A percentile compares a stretch with the other conserved stretches of the same genome.
Conservation (phyloP, 53 echinoderm and acorn worm genomes). For the Actinopyga echinites region DNA sequence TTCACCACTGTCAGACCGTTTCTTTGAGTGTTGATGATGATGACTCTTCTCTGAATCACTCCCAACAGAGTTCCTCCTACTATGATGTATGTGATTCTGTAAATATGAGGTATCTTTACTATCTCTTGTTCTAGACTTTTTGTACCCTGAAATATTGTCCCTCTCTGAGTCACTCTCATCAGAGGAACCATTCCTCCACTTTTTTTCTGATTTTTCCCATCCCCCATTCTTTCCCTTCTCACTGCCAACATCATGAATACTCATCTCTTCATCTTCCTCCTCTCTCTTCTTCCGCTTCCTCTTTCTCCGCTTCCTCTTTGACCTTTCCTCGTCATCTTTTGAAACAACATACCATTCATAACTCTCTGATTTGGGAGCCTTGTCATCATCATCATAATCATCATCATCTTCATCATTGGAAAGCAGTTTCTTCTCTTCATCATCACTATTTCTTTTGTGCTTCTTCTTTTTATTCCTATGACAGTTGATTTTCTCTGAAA, state of each 20-base stretch:
- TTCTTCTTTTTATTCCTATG: constrained; percentile 15
- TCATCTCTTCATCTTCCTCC: background rate
- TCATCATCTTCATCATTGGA: constrained; percentile 2
- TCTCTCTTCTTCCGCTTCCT: constrained; percentile 61
- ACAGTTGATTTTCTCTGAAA: constrained; percentile 1
- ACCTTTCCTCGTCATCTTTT: background rate
- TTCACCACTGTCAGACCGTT: constrained; percentile 9
- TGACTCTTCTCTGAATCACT: constrained; percentile 57
- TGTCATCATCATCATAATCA: background rate
- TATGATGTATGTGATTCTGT: background rate
- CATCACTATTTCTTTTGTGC: background rate
- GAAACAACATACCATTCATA: constrained; percentile 28
- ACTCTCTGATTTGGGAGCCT: constrained; percentile 15
- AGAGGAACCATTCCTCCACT: constrained; percentile 22
- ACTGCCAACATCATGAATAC: background rate
- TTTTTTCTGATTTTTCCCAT: constrained; percentile 53
- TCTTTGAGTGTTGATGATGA: background rate
- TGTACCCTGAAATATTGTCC: background rate
- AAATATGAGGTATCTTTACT: background rate
- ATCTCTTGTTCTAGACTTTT: background rate
- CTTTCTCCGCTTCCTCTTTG: constrained; percentile 65
- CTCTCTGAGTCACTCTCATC: constrained; percentile 54
- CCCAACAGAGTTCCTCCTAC: constrained; percentile 4
- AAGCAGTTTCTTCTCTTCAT: background rate
- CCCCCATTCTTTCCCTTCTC: constrained; percentile 52